phyloP scores from a whole-genome alignment of 1,140 invertebrate species.

The Drosophila hydei region DNA sequence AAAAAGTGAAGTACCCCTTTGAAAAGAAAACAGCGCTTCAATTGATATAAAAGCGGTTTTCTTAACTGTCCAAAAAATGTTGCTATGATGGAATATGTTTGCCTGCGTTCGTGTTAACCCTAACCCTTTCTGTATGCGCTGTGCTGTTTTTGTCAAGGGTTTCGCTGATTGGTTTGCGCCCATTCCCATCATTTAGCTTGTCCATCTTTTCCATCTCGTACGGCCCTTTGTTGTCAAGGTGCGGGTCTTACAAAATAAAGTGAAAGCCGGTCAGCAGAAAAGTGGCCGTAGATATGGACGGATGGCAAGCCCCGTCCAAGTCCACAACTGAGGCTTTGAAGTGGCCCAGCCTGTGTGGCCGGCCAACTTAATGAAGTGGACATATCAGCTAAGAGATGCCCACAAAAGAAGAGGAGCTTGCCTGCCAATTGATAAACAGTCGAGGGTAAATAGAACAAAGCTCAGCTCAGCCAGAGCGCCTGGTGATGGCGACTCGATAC shows the following conservation, averaged over 20 bases:
- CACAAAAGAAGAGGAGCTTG: constrained; percentile 16
- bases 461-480: constrained; percentile 5
- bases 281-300: constrained; percentile 30
- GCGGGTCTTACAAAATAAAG: constrained; percentile 36
- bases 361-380: constrained; percentile 72
- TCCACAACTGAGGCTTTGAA: constrained; percentile 47
- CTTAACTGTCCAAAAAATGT: constrained; percentile 41
- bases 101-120: neutral
- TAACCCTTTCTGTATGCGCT: constrained; percentile 1
- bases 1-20: neutral
- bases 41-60: constrained; percentile 40
- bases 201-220: constrained; percentile 12
- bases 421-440: constrained; percentile 48
- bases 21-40: constrained; percentile 23
- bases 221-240: constrained; percentile 47
- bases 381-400: constrained; percentile 55
- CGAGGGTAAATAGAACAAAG: constrained; percentile 11
- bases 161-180: constrained; percentile 33
- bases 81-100: constrained; percentile 26
- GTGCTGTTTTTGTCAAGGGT: constrained; percentile 36
- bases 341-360: constrained; percentile 46
- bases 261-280: constrained; percentile 38
- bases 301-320: neutral
- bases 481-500: constrained; percentile 26
- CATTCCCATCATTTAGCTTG: neutral